Evolutionary conservation across 2,113 vertebrate species (phyloP).

Genomic region (Paracyprichromis sp.): DNA sequence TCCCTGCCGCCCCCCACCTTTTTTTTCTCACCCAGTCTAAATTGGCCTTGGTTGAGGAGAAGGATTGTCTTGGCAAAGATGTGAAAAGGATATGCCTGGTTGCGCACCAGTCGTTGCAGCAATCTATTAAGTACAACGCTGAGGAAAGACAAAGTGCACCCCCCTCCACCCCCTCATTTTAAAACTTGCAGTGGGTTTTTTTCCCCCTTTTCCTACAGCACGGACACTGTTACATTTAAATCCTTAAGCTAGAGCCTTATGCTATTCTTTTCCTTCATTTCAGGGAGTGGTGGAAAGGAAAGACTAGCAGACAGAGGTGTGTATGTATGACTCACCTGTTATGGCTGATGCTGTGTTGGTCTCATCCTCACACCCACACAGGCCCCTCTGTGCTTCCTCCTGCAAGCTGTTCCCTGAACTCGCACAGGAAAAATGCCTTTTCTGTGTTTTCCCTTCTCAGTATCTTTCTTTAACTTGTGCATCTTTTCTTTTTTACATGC

Average conservation of each 20-base stretch:
- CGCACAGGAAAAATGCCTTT: neutral
- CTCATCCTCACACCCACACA: conserved; percentile 36
- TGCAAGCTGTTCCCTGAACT: conserved; percentile 23
- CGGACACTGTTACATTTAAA: conserved; percentile 1
- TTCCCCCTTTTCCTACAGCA: neutral
- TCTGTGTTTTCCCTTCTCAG: neutral
- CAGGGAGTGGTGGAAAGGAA: conserved; percentile 11
- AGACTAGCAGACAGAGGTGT: conserved; percentile 18
- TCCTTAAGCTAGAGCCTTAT: neutral
- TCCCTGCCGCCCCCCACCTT: neutral
- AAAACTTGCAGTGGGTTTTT: neutral
- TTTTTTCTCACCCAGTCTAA: neutral
- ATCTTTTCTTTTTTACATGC: neutral
- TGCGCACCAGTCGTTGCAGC: conserved; percentile 45
- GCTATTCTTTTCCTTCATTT: conserved; percentile 4
- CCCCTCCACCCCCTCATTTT: neutral
- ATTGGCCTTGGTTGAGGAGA: conserved; percentile 52
- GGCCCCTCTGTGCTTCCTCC: conserved; percentile 32
- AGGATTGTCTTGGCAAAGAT: conserved; percentile 61
- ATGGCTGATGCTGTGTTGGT: conserved; percentile 30
- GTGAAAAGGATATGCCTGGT: conserved; percentile 52
- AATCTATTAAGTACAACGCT: conserved; percentile 47
- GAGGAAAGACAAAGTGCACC: conserved; percentile 2
- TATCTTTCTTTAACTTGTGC: neutral
- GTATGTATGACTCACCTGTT: conserved; percentile 44